Evolutionary conservation across 2,797 vertebrate species (phyloP).

Genomic region (Ctenopoma multispine): DNA sequence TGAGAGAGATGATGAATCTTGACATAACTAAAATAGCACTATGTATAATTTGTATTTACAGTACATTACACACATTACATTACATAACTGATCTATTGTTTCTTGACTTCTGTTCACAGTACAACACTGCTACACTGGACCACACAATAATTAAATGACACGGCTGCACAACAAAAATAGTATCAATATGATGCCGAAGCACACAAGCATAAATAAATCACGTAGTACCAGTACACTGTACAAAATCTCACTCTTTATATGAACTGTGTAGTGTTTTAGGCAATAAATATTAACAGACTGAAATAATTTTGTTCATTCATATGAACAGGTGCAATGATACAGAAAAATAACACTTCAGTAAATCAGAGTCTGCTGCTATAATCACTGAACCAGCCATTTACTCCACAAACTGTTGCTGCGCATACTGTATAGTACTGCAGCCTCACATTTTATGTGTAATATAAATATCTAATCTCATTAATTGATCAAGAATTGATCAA

Average conservation of each 20-base stretch:
- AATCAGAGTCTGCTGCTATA: slow-evolving; percentile 33
- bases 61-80: slow-evolving; percentile 47
- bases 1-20: slow-evolving; percentile 32
- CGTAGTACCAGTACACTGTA: slow-evolving; percentile 68
- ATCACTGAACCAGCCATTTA: slow-evolving; percentile 20
- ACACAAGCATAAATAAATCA: slow-evolving; percentile 68
- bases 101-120: slow-evolving; percentile 53
- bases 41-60: slow-evolving; percentile 63
- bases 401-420: slow-evolving; percentile 4
- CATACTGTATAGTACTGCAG: slow-evolving; percentile 16
- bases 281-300: slow-evolving; percentile 75
- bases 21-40: slow-evolving; percentile 49
- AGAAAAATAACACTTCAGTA: slow-evolving; percentile 40
- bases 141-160: slow-evolving; percentile 33
- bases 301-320: slow-evolving; percentile 26
- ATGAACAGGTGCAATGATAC: slow-evolving; percentile 29
- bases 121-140: slow-evolving; percentile 59
- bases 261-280: slow-evolving; percentile 78
- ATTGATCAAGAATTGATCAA: slow-evolving; percentile 56
- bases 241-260: slow-evolving; percentile 56
- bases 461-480: slow-evolving; percentile 56
- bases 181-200: slow-evolving; percentile 49
- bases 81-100: slow-evolving; percentile 33
- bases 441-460: slow-evolving; percentile 57
- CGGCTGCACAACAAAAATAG: slow-evolving; percentile 39